Evolutionary conservation across 2,113 vertebrate genomes (phyloP).

Genomic region (Pampusana beccarii): DNA sequence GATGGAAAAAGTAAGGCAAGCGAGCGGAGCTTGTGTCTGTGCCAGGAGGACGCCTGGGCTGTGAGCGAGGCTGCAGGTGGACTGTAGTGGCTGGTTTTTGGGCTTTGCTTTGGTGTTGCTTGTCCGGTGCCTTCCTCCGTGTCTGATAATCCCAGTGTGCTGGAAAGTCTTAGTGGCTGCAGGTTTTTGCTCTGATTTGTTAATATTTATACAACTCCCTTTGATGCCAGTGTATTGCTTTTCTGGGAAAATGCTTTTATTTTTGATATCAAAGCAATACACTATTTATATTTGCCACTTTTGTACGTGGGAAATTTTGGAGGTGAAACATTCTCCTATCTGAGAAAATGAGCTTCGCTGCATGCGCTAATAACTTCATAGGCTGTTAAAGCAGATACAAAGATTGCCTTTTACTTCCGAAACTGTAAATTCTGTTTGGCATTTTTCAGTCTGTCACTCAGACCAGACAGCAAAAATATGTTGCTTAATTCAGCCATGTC

Average conservation of each 20-base stretch:
- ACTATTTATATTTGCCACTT: background rate
- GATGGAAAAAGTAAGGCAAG: background rate
- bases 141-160: background rate
- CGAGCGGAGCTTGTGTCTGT: background rate
- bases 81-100: background rate
- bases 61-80: background rate
- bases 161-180: background rate
- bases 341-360: background rate
- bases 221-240: background rate
- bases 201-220: background rate
- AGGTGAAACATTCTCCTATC: background rate
- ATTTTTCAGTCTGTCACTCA: background rate
- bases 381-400: background rate
- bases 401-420: background rate
- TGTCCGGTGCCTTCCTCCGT: accelerated
- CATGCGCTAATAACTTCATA: background rate
- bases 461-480: background rate
- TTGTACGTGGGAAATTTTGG: background rate
- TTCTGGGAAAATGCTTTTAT: background rate
- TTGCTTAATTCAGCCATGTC: background rate
- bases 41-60: background rate
- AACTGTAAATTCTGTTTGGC: background rate
- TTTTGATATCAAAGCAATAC: background rate
- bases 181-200: background rate
- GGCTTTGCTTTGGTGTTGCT: background rate